Evolutionary conservation across 2,888 invertebrate genomes (phyloP), one percentile per base, ranked within the genome.

Genomic region (Hypsopygia costalis): DNA sequence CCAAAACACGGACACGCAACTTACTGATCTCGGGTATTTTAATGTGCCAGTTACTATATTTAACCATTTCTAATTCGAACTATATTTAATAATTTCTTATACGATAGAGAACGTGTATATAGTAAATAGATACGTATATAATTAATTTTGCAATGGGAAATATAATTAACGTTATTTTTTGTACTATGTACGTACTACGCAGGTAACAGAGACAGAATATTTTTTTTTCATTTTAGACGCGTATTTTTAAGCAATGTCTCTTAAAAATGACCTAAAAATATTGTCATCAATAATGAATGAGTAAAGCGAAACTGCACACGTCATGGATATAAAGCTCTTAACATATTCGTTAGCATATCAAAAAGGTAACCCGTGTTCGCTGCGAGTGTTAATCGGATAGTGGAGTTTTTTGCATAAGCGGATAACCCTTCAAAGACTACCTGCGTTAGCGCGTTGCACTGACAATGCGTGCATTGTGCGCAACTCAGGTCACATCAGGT

Each of bases 351-450:
- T 65, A 64, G 62, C 62, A 64, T 68, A 68, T 65, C 59, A 69
- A 76, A 69, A 69, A 68, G 68, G 53, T 66, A 70, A 75, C 57
- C 63, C 68, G 52, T 68, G 62, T 75, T 73, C 74, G 75, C 61
- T 69, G 63, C 61, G 59, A 76, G 86, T 82, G 87, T 81, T 87
- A 87, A 88, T 87, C 88, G 86, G 87, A 83, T 87, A 75, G 77
- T 62, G 55, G 54, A 51, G 46, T 70, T 80, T 85, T 86, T 83
- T 86, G 81, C 81, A 81, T 87, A 86, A 88, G 87, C 86, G 87
- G 87, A 88, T 88, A 87, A 88, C 87, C 87, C 85, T 78, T 78
- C 65, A 58, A 51, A 42, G 46, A 69, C 81, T 88, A 88, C 87
- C 87, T 88, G 87, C 76, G 62, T 54, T 44, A 31, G 52, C 52